These are phyloP conservation scores for Teleogryllus oceanicus DNA, from an alignment of 2,888 invertebrate genomes.

Conservation along the genomic window DNA sequence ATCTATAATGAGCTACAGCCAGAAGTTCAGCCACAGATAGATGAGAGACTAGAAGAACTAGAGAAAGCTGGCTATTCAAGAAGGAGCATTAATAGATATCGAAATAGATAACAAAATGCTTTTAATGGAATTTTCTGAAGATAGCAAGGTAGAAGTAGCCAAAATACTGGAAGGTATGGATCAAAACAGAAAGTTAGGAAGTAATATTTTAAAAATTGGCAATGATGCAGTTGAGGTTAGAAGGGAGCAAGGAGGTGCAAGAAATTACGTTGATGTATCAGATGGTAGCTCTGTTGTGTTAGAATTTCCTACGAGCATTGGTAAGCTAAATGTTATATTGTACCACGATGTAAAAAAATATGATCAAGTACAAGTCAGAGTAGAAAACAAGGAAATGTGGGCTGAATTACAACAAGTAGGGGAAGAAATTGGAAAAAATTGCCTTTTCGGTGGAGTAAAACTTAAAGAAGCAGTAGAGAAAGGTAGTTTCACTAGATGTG, in stretches of 20 bases:
- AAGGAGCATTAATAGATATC: slow-evolving; percentile 23
- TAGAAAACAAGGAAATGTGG: slow-evolving; percentile 25
- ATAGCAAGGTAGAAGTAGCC: slow-evolving; percentile 26
- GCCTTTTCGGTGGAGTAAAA: slow-evolving; percentile 25
- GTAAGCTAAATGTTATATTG: slow-evolving; percentile 29
- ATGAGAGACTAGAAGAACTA: slow-evolving; percentile 22
- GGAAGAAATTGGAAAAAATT: slow-evolving; percentile 25
- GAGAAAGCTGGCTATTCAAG: slow-evolving; percentile 23
- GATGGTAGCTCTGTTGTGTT: background rate
- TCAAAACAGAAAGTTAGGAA: background rate
- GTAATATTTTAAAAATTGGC: slow-evolving; percentile 27
- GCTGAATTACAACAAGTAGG: slow-evolving; percentile 26
- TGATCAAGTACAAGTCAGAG: slow-evolving; percentile 25
- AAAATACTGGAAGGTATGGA: slow-evolving; percentile 22
- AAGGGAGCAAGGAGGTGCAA: no score
- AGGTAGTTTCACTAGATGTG: slow-evolving; percentile 27
- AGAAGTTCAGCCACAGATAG: slow-evolving; percentile 26
- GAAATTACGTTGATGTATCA: no score
- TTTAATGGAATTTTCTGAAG: slow-evolving; percentile 21
- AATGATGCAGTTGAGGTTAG: slow-evolving; percentile 21
- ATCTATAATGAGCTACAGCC: slow-evolving; percentile 23
- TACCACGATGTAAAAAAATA: slow-evolving; percentile 28
- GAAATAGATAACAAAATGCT: slow-evolving; percentile 20
- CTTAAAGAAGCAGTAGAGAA: slow-evolving; percentile 25
- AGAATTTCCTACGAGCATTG: slow-evolving; percentile 28